Evolutionary conservation across 2,113 vertebrate genomes (phyloP).

Genomic region (Peucedramus taeniatus): DNA sequence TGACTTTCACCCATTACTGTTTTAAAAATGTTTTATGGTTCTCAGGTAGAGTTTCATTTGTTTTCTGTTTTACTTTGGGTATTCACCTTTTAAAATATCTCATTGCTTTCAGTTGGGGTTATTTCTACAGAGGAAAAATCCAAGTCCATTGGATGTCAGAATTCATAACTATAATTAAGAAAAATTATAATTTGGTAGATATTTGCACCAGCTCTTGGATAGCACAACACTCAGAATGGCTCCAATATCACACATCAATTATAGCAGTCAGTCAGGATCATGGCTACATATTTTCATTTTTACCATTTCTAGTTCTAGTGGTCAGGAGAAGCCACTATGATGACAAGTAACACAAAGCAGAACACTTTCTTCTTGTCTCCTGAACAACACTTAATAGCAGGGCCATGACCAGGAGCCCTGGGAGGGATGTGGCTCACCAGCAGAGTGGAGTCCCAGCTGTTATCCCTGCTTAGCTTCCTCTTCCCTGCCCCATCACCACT

Average conservation of each 20-base stretch:
- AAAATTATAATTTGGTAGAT: background rate
- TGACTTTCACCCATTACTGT: background rate
- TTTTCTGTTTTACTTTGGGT: background rate
- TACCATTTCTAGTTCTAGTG: background rate
- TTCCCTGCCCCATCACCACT: background rate
- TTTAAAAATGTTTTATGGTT: background rate
- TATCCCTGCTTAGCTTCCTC: background rate
- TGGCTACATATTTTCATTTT: background rate
- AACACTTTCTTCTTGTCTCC: background rate
- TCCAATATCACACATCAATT: background rate
- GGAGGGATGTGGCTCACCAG: accelerated
- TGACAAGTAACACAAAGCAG: background rate
- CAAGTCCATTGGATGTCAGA: background rate
- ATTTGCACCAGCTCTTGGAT: background rate
- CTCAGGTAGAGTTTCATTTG: background rate
- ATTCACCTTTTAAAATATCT: background rate
- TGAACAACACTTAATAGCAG: background rate
- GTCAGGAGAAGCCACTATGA: background rate
- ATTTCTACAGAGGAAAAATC: background rate
- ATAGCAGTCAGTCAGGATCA: background rate
- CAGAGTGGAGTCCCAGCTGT: background rate
- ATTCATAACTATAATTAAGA: background rate
- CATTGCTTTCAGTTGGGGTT: background rate
- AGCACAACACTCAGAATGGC: background rate
- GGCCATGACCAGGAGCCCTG: background rate